These are phyloP conservation scores for Furcula furcula DNA, from an alignment of 2,888 invertebrate genomes.

Conservation along the genomic window DNA sequence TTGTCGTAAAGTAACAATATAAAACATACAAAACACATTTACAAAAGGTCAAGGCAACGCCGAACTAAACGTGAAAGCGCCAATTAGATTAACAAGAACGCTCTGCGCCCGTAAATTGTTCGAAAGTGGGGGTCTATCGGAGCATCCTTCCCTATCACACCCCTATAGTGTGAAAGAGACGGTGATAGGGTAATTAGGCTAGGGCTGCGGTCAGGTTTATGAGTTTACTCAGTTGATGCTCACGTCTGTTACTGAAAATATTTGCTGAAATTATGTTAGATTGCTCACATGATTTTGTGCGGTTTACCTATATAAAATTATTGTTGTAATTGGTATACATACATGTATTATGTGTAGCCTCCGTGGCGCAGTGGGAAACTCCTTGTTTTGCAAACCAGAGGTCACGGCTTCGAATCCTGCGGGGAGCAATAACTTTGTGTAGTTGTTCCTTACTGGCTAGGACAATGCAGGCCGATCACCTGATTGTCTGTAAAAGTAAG, in stretches of 20 bases:
- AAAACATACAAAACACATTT: conserved; percentile 65
- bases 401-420: too few species aligned
- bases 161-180: conserved; percentile 44
- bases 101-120: conserved; percentile 65
- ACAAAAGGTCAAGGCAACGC: conserved; percentile 71
- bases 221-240: conserved; percentile 28
- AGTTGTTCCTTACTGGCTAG: too few species aligned
- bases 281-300: too few species aligned
- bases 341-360: too few species aligned
- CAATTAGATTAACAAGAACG: conserved; percentile 74
- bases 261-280: conserved; percentile 39
- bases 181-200: conserved; percentile 49
- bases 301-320: too few species aligned
- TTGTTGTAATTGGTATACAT: too few species aligned
- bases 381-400: too few species aligned
- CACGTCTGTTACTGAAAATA: conserved; percentile 22
- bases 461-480: too few species aligned
- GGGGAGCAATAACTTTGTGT: too few species aligned
- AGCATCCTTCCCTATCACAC: conserved; percentile 38
- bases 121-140: conserved; percentile 50
- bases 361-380: too few species aligned
- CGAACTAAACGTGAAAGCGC: conserved; percentile 67
- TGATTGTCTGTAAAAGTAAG: too few species aligned
- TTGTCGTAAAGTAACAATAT: conserved; percentile 35
- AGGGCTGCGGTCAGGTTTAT: conserved; percentile 53